Evolutionary conservation across 1,140 invertebrate species (phyloP).

Genomic region (Drosophila sproati): DNA sequence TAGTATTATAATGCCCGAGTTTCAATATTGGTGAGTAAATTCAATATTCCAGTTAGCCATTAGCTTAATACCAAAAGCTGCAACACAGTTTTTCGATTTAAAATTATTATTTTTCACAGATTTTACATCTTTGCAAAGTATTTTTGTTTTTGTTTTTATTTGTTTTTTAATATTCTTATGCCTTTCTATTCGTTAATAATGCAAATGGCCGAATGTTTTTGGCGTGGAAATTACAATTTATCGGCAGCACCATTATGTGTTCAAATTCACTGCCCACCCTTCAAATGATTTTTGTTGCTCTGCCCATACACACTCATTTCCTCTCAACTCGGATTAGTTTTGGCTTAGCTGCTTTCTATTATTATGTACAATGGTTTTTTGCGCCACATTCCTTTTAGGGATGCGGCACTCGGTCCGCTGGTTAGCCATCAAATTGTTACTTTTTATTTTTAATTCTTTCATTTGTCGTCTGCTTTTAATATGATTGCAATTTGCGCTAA

Average conservation of each 20-base stretch:
- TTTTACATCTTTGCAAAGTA: neutral
- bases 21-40: constrained; percentile 21
- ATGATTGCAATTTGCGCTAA: constrained; percentile 72
- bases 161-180: constrained; percentile 8
- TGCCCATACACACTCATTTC: constrained; percentile 10
- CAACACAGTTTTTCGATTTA: constrained; percentile 12
- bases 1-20: neutral
- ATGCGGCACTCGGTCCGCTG: constrained; percentile 12
- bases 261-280: neutral
- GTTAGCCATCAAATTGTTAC: constrained; percentile 45
- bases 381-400: constrained; percentile 38
- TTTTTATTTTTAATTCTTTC: constrained; percentile 32
- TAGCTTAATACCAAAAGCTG: constrained; percentile 27
- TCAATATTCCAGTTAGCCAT: constrained; percentile 44
- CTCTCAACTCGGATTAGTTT: constrained; percentile 60
- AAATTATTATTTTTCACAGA: constrained; percentile 4
- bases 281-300: neutral
- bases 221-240: constrained; percentile 67
- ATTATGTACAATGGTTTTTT: constrained; percentile 39
- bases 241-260: constrained; percentile 27
- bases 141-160: neutral
- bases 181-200: constrained; percentile 55
- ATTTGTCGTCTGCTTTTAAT: constrained; percentile 65
- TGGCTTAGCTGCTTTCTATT: constrained; percentile 24
- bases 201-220: constrained; percentile 66